Evolutionary conservation across 2,888 invertebrate genomes (phyloP), one percentile per base, ranked within the genome.

Genomic region (Pyrgus malvae): DNA sequence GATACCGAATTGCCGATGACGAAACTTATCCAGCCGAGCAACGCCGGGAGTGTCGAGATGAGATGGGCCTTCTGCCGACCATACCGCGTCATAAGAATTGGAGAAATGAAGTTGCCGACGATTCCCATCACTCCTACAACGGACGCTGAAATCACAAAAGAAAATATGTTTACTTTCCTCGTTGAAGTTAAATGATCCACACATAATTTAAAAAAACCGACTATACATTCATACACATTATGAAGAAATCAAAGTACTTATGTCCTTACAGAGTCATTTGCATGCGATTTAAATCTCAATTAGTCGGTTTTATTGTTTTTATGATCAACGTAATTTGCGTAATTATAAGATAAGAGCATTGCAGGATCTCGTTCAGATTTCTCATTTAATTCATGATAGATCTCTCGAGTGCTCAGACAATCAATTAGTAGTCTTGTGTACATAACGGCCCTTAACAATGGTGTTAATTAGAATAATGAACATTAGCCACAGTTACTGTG

Each of bases 31-130:
- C 89, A 90, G 54, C 91, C 91, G 5, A 92, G 70, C 0, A 92
- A 75, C 2, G 93, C 89, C 19, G 89, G 89, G 6, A 89, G 54
- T 5, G 89, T 90, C 57, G 78, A 77, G 51, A 92, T 70, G 23
- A 92, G 78, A 49, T 92, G 91, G 2, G 92, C 89, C 17, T 83
- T 83, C 69, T 91, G 92, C 11, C 94, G 83, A 0, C 94, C 94
- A 53, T 89, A 83, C 51, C 80, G 83, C 38, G 93, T 92, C 90
- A 93, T 92, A 48, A 92, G 68, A 3, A 91, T 65, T 3, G 89
- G 89, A 0, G 89, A 87, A 49, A 90, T 72, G 68, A 90, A 86
- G 75, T 89, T 90, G 1, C 89, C 89, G 9, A 89, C 81, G 64
- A 90, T 82, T 12, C 89, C 89, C 89, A 89, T 89, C 11, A 78